Conservation (phyloP, 1,140 invertebrate genomes). For the Saccostrea cuccullata region DNA sequence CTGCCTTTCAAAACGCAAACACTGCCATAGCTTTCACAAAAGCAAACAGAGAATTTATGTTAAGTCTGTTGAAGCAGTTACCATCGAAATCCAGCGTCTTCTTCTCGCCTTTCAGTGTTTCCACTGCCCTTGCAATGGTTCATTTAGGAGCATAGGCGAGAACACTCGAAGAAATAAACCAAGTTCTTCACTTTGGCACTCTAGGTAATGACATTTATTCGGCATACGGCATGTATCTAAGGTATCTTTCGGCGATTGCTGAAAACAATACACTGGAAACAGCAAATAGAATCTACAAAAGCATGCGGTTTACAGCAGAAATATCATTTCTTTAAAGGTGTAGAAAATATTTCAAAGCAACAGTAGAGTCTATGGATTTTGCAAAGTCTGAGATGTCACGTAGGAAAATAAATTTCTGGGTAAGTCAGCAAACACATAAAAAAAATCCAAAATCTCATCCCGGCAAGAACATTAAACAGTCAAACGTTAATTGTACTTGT, state of each 20-base stretch:
- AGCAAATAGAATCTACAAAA: slow-evolving; percentile 86
- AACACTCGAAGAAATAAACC: slow-evolving; percentile 84
- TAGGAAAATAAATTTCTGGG: slow-evolving; percentile 84
- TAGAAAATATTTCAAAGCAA: slow-evolving; percentile 44
- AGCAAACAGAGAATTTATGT: not conserved
- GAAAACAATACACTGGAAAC: slow-evolving; percentile 84
- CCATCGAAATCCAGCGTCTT: slow-evolving; percentile 79
- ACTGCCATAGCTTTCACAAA: not conserved
- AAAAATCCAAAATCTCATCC: slow-evolving; percentile 80
- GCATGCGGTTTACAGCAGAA: slow-evolving; percentile 9
- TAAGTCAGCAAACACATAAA: slow-evolving; percentile 82
- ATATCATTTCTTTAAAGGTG: slow-evolving; percentile 40
- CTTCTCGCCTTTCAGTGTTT: slow-evolving; percentile 84
- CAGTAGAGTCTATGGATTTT: slow-evolving; percentile 47
- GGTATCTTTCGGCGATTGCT: slow-evolving; percentile 37
- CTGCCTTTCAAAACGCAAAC: not conserved
- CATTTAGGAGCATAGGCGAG: slow-evolving; percentile 84
- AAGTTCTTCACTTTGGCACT: slow-evolving; percentile 49
- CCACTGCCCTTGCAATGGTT: slow-evolving; percentile 83
- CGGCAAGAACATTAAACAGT: slow-evolving; percentile 80
- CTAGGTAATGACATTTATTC: slow-evolving; percentile 42
- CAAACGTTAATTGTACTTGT: slow-evolving; percentile 84
- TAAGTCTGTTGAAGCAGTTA: not conserved
- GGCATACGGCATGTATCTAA: slow-evolving; percentile 55
- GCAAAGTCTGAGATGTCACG: slow-evolving; percentile 57